Evolutionary conservation across 92 coral and sea anemone genomes (phyloP).

Genomic region (Micromussa lordhowensis): DNA sequence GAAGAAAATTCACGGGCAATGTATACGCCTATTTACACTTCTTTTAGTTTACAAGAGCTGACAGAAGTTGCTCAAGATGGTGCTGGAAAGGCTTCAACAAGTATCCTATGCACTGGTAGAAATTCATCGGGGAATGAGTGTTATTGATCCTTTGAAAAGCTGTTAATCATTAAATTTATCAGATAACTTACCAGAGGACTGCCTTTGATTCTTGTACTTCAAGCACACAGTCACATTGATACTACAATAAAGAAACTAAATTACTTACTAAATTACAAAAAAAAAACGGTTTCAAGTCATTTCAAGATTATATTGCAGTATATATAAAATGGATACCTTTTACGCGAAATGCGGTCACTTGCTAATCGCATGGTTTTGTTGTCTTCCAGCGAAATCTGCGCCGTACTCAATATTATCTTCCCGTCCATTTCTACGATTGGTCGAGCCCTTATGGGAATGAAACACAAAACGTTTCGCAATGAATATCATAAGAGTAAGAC

Average conservation of each 20-base stretch:
- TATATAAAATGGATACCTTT: conserved; percentile 31
- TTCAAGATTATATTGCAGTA: not conserved
- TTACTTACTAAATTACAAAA: no score
- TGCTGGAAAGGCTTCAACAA: no score
- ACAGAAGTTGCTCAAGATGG: no score
- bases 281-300: not conserved
- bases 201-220: conserved; percentile 58
- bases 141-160: no score
- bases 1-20: no score
- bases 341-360: conserved; percentile 39
- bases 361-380: conserved; percentile 40
- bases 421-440: conserved; percentile 55
- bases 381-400: conserved; percentile 53
- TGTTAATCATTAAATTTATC: not conserved
- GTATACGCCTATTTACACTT: no score
- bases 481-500: not conserved
- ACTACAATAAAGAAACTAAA: conserved; percentile 54
- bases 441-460: conserved; percentile 26
- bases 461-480: not conserved
- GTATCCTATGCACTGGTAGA: no score
- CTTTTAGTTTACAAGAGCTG: no score
- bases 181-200: conserved; percentile 57
- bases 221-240: conserved; percentile 68
- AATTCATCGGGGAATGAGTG: no score
- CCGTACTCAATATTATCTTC: conserved; percentile 37